phyloP scores from a whole-genome alignment of 2,113 vertebrate species.

The Microtus oregoni region DNA sequence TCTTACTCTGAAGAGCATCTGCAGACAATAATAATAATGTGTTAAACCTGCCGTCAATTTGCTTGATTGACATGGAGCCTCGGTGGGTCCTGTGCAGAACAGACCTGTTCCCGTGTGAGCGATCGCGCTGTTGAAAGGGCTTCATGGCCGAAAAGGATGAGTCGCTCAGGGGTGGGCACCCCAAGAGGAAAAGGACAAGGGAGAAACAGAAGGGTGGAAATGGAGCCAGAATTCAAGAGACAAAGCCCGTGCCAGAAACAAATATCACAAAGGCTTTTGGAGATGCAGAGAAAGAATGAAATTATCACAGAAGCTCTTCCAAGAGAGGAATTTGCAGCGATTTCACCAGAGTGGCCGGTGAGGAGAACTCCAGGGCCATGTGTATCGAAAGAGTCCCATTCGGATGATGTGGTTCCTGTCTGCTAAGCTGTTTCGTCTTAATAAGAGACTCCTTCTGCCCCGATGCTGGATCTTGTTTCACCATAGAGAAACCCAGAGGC shows the following conservation, averaged over 20 bases:
- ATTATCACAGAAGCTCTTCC: constrained; percentile 30
- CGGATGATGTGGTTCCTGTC: background rate
- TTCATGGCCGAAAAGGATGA: constrained; percentile 2
- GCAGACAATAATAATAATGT: constrained; percentile 55
- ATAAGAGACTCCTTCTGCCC: background rate
- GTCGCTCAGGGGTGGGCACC: background rate
- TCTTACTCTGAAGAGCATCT: constrained; percentile 70
- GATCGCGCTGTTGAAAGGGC: background rate
- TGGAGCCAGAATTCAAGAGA: constrained; percentile 42
- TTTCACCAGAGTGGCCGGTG: background rate
- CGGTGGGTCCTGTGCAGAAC: background rate
- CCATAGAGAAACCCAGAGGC: constrained; percentile 11
- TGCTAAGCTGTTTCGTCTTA: background rate
- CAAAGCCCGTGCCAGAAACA: background rate
- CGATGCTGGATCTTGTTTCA: background rate
- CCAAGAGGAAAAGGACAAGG: background rate
- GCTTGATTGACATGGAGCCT: constrained; percentile 35
- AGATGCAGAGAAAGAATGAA: constrained; percentile 5
- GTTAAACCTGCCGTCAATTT: constrained; percentile 60
- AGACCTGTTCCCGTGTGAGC: constrained; percentile 43
- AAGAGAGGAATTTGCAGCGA: background rate
- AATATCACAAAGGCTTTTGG: constrained; percentile 30
- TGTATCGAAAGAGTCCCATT: background rate
- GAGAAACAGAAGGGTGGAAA: background rate
- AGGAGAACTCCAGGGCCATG: background rate